phyloP scores from a whole-genome alignment of 2,113 vertebrate species.

The Coturnix japonica region DNA sequence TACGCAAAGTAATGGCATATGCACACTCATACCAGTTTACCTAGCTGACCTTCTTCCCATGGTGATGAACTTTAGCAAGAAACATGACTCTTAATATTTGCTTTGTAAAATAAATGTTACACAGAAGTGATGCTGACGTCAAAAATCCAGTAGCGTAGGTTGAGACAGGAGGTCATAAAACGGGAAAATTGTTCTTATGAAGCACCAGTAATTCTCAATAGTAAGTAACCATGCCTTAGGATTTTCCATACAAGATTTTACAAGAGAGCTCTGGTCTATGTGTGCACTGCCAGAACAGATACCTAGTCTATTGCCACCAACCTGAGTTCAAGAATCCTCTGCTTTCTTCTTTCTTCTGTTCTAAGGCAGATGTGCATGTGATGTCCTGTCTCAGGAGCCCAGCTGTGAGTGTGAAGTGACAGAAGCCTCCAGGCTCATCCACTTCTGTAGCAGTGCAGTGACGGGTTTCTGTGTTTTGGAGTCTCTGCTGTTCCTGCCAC shows the following conservation, averaged over 20 bases:
- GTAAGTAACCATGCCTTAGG: neutral
- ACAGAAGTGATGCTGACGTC: neutral
- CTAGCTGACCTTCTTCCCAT: neutral
- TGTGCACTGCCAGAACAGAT: neutral
- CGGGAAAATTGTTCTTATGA: neutral
- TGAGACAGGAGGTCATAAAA: neutral
- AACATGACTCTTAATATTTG: neutral
- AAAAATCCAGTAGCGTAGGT: neutral
- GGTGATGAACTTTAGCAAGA: neutral
- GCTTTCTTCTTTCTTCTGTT: neutral
- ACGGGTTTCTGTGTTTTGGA: neutral
- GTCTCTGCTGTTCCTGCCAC: neutral
- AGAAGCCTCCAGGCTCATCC: neutral
- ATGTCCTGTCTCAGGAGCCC: neutral
- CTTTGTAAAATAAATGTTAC: neutral
- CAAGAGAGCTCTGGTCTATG: neutral
- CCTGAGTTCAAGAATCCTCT: neutral
- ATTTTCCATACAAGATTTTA: neutral
- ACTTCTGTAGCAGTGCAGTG: neutral
- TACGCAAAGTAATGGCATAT: neutral
- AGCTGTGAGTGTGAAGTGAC: neutral
- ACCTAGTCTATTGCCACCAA: neutral
- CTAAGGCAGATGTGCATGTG: neutral
- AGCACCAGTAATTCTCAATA: neutral
- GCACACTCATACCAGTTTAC: accelerated